These are phyloP conservation scores for Drusus annulatus DNA, from an alignment of 1,140 invertebrate genomes.

Conservation along the genomic window DNA sequence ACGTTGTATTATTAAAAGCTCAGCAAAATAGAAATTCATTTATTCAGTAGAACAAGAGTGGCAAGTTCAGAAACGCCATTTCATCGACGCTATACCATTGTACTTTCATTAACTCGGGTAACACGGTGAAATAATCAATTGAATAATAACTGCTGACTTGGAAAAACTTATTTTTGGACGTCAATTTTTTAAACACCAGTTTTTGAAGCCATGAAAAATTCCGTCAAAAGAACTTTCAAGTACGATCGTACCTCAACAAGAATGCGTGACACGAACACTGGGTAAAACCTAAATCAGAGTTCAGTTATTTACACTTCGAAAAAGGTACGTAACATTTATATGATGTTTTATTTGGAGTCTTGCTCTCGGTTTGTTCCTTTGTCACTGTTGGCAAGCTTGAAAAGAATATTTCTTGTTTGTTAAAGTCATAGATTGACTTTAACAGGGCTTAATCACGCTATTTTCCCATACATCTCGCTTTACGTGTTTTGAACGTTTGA, in stretches of 20 bases:
- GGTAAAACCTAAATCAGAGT: not conserved
- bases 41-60: too few relatives aligned
- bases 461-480: constrained; percentile 52
- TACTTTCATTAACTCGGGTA: constrained; percentile 18
- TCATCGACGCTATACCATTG: not conserved
- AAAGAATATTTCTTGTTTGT: too few relatives aligned
- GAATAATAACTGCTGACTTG: constrained; percentile 3
- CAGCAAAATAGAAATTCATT: too few relatives aligned
- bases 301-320: not conserved
- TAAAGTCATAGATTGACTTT: constrained; percentile 20
- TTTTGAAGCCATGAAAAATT: constrained; percentile 31
- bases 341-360: too few relatives aligned
- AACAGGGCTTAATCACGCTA: constrained; percentile 52
- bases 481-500: constrained; percentile 50
- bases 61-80: not conserved
- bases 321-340: not conserved
- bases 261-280: constrained; percentile 22
- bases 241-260: constrained; percentile 35
- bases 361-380: not conserved
- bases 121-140: constrained; percentile 25
- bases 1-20: too few relatives aligned
- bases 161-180: constrained; percentile 11
- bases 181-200: constrained; percentile 12
- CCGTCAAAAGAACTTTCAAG: constrained; percentile 29
- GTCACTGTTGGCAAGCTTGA: not conserved